Base-by-base conservation (phyloP, 2,888 invertebrate species). In the Drosophila anomalata region DNA sequence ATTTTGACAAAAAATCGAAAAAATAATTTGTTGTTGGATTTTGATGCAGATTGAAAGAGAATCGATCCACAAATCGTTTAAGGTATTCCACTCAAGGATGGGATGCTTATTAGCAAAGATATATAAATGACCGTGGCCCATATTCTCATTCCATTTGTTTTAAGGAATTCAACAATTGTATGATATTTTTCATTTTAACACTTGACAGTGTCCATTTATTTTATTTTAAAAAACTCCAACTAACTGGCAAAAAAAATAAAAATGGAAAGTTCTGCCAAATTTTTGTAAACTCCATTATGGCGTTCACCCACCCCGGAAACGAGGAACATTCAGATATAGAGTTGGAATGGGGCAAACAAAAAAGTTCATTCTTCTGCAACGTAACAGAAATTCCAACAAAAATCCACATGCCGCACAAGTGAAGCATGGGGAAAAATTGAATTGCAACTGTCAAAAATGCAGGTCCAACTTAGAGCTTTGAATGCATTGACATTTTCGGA, bases 381-480 rank as follows among this genome's bases (percentile, higher is more conserved):
- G 68, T 46, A 63, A 63, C 50, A 76, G 60, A 72, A 69, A 79
- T 73, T 62, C 65, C 52, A 57, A 31, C 63, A 69, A 75, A 79
- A 63, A 63, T 77, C 71, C 8, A 58, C 62, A 80, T 68, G 67
- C 74, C 73, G 56, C 70, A 67, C 33, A 51, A 12, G 51, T 26
- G 46, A 7, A 1, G 29, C 33, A 7, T 6, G 22, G 17, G 31
- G 12, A 31, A 56, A 76, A 76, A 76, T 69, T 78, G 73, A 78
- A 76, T 79, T 76, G 71, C 65, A 83, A 82, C 79, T 80, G 83
- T 80, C 78, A 79, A 76, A 79, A 79, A 82, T 79, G 78, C 78
- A 71, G 76, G 54, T 54, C 33, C 31, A 44, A 60, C 44, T 60
- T 36, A 41, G 29, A 42, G 57, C 74, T 74, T 29, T 68, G 73